phyloP scores from a whole-genome alignment of 2,797 vertebrate species.

The Mus caroli region DNA sequence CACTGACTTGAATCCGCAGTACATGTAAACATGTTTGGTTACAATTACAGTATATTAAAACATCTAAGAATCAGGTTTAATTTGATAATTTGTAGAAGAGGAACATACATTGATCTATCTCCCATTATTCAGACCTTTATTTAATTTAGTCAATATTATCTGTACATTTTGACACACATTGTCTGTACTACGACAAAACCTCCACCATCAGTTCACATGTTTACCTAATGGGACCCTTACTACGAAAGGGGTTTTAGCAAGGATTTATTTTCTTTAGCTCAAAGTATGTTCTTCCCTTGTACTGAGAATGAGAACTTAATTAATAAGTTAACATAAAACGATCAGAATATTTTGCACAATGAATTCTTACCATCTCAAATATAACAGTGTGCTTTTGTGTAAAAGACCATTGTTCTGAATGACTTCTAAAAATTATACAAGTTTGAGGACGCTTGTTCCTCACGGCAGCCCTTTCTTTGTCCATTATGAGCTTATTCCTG shows the following conservation, averaged over 20 bases:
- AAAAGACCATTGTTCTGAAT: constrained; percentile 83
- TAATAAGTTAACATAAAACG: constrained; percentile 57
- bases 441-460: constrained; percentile 68
- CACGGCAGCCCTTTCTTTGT: constrained; percentile 76
- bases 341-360: constrained; percentile 45
- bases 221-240: constrained; percentile 20
- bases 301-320: constrained; percentile 54
- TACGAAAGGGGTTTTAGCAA: constrained; percentile 38
- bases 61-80: constrained; percentile 85
- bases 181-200: constrained; percentile 32
- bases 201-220: constrained; percentile 5
- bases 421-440: constrained; percentile 78
- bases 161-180: constrained; percentile 79
- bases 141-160: constrained; percentile 83
- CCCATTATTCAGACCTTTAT: constrained; percentile 80
- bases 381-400: constrained; percentile 74
- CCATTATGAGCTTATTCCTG: constrained; percentile 60
- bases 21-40: constrained; percentile 83
- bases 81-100: constrained; percentile 87
- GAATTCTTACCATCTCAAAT: constrained; percentile 60
- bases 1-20: constrained; percentile 81
- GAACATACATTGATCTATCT: constrained; percentile 79
- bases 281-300: constrained; percentile 14
- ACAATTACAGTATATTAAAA: constrained; percentile 80
- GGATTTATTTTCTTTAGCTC: constrained; percentile 25